Evolutionary conservation across 2,797 vertebrate genomes (phyloP).

Genomic region (Denticeps clupeoides): DNA sequence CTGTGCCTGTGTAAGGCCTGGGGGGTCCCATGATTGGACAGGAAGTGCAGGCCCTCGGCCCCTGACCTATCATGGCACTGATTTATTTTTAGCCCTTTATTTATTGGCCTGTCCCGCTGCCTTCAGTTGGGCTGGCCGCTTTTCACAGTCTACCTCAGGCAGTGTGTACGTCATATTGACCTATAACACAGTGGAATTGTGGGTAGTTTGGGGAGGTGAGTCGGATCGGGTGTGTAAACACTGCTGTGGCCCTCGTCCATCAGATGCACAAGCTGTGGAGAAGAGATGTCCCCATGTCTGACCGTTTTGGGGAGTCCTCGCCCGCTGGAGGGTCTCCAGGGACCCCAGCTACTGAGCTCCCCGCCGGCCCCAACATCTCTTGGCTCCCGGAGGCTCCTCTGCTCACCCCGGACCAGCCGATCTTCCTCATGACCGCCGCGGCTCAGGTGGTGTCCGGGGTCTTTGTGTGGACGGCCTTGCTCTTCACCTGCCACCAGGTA

Average conservation of each 20-base stretch:
- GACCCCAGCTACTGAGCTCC: constrained; percentile 48
- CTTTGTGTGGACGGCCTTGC: constrained; percentile 92
- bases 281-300: constrained; percentile 48
- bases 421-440: constrained; percentile 85
- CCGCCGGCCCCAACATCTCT: constrained; percentile 67
- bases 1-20: too few relatives aligned
- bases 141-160: too few relatives aligned
- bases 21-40: too few relatives aligned
- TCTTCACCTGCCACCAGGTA: constrained; percentile 97
- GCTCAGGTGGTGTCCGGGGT: constrained; percentile 89
- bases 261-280: constrained; percentile 48
- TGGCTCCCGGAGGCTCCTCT: constrained; percentile 70
- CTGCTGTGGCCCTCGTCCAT: neutral
- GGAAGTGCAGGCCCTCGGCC: too few relatives aligned
- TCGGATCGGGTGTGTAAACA: too few relatives aligned
- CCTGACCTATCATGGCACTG: too few relatives aligned
- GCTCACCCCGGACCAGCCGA: constrained; percentile 68
- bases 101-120: neutral
- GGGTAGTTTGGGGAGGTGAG: too few relatives aligned
- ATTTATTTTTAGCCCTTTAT: neutral
- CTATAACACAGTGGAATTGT: too few relatives aligned
- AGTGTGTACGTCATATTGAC: too few relatives aligned
- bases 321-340: constrained; percentile 45
- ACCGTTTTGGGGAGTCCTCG: constrained; percentile 55
- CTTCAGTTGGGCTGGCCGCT: neutral